A percentile compares a stretch with the other conserved stretches of the same genome.
Evolutionary conservation across 2,113 vertebrate species (phyloP).

Genomic region (Oreochromis niloticus): DNA sequence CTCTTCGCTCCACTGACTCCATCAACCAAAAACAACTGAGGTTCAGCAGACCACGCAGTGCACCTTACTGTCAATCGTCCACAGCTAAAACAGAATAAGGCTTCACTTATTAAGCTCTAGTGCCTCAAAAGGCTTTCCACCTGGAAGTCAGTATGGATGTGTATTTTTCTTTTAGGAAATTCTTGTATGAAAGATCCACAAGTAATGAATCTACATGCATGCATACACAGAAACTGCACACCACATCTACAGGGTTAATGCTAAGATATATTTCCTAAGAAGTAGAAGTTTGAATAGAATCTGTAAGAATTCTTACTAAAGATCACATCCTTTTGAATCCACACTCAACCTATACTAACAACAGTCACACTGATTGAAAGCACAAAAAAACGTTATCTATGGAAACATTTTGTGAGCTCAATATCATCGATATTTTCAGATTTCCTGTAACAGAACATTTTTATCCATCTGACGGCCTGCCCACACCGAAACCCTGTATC

Average conservation of each 20-base stretch:
- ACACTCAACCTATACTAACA: neutral
- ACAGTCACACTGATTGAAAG: neutral
- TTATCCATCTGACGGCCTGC: neutral
- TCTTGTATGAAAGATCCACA: neutral
- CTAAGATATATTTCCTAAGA: neutral
- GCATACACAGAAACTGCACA: neutral
- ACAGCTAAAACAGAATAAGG: constrained; percentile 14
- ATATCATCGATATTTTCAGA: neutral
- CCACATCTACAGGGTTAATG: neutral
- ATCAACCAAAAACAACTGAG: constrained; percentile 36
- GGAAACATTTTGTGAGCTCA: neutral
- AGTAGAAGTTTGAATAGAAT: neutral
- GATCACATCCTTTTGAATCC: neutral
- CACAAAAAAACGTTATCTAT: neutral
- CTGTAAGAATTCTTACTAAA: neutral
- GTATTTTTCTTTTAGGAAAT: neutral
- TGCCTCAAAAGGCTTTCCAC: neutral
- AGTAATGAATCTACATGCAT: neutral
- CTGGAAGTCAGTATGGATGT: neutral
- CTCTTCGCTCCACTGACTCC: constrained; percentile 40
- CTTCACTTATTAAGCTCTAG: neutral
- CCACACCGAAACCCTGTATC: neutral
- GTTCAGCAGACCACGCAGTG: constrained; percentile 18
- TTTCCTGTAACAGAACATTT: neutral
- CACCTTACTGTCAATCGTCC: constrained; percentile 11